Evolutionary conservation across 2,113 vertebrate genomes (phyloP).

Genomic region (Xerus inauris): DNA sequence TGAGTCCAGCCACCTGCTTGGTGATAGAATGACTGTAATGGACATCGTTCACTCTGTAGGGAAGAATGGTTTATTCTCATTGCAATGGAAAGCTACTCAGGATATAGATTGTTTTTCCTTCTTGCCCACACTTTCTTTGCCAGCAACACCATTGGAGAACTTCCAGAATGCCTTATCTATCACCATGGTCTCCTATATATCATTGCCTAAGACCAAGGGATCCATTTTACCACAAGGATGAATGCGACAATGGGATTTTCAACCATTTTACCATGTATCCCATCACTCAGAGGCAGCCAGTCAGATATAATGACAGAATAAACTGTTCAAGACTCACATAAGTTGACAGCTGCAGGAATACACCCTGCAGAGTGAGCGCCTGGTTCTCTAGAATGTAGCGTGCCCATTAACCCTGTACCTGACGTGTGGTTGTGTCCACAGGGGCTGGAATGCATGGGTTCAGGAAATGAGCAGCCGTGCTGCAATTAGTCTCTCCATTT

Average conservation of each 20-base stretch:
- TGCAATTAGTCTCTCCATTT: background rate
- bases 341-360: background rate
- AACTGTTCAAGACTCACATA: background rate
- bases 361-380: background rate
- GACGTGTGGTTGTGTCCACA: no score
- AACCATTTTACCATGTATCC: fast-evolving
- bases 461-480: background rate
- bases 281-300: background rate
- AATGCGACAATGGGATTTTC: background rate
- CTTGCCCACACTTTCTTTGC: background rate
- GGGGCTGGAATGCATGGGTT: no score
- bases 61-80: background rate
- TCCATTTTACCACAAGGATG: background rate
- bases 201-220: background rate
- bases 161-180: background rate
- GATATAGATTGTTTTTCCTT: background rate
- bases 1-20: background rate
- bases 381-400: background rate
- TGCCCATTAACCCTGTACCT: background rate
- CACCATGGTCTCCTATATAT: background rate
- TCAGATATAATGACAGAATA: background rate
- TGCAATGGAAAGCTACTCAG: background rate
- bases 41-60: background rate
- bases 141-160: background rate
- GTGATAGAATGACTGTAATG: background rate